Evolutionary conservation across 2,797 vertebrate species (phyloP).

Genomic region (Sardinella longiceps): DNA sequence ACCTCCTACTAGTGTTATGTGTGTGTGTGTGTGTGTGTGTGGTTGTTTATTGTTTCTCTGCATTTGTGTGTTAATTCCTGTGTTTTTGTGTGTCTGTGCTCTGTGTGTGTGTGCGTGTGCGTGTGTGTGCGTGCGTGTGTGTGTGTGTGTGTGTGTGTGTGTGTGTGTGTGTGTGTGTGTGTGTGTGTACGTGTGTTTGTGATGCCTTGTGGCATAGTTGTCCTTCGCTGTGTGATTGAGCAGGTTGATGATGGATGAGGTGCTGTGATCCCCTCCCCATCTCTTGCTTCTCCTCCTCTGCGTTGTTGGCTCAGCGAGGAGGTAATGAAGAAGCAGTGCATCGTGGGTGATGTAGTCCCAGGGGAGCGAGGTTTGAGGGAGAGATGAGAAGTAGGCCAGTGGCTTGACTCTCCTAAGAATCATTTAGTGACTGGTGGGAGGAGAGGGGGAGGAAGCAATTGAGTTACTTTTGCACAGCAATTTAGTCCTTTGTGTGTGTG

Average conservation of each 20-base stretch:
- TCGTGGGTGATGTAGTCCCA: slow-evolving; percentile 41
- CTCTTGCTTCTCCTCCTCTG: slow-evolving; percentile 3
- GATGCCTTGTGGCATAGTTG: neutral
- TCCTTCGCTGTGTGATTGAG: slow-evolving; percentile 2
- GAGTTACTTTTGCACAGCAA: slow-evolving; percentile 18
- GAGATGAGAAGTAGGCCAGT: slow-evolving; percentile 35
- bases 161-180: slow-evolving; percentile 11
- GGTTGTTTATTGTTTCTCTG: neutral
- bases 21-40: neutral
- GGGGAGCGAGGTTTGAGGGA: slow-evolving; percentile 17
- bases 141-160: neutral
- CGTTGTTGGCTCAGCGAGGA: neutral
- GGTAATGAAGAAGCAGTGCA: slow-evolving; percentile 35
- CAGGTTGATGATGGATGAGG: slow-evolving; percentile 23
- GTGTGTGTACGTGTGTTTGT: neutral
- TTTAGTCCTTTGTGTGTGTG: slow-evolving; percentile 4
- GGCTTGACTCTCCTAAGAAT: slow-evolving; percentile 17
- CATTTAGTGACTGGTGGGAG: slow-evolving; percentile 36
- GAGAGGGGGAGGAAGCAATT: slow-evolving; percentile 4
- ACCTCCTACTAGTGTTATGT: too few species aligned
- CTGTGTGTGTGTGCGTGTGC: too few species aligned
- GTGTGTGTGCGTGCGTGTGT: neutral
- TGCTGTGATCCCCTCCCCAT: neutral
- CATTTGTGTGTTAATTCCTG: too few species aligned
- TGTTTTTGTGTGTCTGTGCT: neutral